A percentile compares a stretch with the other conserved stretches of the same genome.
phyloP scores from a whole-genome alignment of 2,888 invertebrate species.

The Drosophila longiperda region DNA sequence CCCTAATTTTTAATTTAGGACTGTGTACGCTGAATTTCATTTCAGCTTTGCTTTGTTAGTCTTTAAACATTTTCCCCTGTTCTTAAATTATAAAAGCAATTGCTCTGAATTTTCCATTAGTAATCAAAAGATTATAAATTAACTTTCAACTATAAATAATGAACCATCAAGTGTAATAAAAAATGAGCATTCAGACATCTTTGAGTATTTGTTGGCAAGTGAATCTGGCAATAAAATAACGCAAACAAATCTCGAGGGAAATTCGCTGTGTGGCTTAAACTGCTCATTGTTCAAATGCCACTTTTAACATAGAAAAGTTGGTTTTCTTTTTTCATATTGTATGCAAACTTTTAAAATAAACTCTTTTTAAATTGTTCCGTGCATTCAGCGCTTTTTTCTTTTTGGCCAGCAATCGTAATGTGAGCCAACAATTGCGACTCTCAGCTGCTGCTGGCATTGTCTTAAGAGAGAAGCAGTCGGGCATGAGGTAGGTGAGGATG shows the following conservation, averaged over 20 bases:
- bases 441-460: slow-evolving; percentile 60
- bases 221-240: slow-evolving; percentile 1
- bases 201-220: slow-evolving; percentile 2
- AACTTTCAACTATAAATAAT: slow-evolving; percentile 22
- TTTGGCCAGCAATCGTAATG: slow-evolving; percentile 20
- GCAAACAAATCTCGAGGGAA: neutral
- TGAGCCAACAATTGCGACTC: slow-evolving; percentile 39
- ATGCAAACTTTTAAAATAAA: neutral
- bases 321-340: neutral
- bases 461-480: slow-evolving; percentile 34
- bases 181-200: slow-evolving; percentile 19
- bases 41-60: neutral
- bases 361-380: slow-evolving; percentile 24
- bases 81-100: neutral
- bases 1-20: too few species aligned
- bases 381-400: slow-evolving; percentile 42
- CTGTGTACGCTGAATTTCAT: neutral
- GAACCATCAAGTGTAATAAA: slow-evolving; percentile 23
- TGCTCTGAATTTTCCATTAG: slow-evolving; percentile 23
- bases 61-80: neutral
- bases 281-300: slow-evolving; percentile 48
- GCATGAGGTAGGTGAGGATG: slow-evolving; percentile 55
- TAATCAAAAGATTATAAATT: slow-evolving; percentile 17
- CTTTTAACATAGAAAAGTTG: slow-evolving; percentile 20
- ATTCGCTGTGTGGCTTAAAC: neutral